Evolutionary conservation across 2,888 invertebrate species (phyloP).

Genomic region (Macropis europaea): DNA sequence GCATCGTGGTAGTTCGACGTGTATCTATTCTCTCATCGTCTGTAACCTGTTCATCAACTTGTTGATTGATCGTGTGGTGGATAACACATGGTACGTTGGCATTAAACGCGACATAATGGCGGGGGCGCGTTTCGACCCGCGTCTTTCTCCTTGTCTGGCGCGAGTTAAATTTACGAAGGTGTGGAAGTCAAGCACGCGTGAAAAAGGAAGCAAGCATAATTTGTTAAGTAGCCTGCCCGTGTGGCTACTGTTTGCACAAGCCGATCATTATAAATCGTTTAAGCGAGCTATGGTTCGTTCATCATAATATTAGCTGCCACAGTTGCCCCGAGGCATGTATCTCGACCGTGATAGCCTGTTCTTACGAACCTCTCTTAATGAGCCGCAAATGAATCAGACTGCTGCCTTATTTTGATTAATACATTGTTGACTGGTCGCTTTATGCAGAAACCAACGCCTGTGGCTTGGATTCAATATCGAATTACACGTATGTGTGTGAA

Average conservation of each 20-base stretch:
- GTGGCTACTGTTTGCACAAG: slow-evolving; percentile 36
- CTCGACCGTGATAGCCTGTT: not conserved
- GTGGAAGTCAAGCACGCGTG: slow-evolving; percentile 22
- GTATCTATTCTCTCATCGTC: too few species aligned
- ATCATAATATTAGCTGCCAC: slow-evolving; percentile 5
- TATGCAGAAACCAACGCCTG: too few species aligned
- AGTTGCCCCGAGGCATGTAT: not conserved
- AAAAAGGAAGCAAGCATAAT: slow-evolving; percentile 29
- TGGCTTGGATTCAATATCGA: too few species aligned
- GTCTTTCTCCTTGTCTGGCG: not conserved
- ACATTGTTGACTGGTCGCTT: too few species aligned
- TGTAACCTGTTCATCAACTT: too few species aligned
- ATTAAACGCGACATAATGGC: not conserved
- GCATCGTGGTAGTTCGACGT: too few species aligned
- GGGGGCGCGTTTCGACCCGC: not conserved
- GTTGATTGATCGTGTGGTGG: not conserved
- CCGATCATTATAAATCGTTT: slow-evolving; percentile 54
- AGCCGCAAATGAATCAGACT: slow-evolving; percentile 1
- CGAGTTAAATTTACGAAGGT: not conserved
- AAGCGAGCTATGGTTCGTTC: slow-evolving; percentile 25
- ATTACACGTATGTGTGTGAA: too few species aligned
- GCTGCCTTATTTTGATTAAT: slow-evolving; percentile 19
- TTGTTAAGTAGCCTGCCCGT: slow-evolving; percentile 34
- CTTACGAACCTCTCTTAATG: slow-evolving; percentile 5
- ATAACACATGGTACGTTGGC: not conserved